Base-by-base conservation (phyloP, 2,113 vertebrate species). In the Microtus ochrogaster region DNA sequence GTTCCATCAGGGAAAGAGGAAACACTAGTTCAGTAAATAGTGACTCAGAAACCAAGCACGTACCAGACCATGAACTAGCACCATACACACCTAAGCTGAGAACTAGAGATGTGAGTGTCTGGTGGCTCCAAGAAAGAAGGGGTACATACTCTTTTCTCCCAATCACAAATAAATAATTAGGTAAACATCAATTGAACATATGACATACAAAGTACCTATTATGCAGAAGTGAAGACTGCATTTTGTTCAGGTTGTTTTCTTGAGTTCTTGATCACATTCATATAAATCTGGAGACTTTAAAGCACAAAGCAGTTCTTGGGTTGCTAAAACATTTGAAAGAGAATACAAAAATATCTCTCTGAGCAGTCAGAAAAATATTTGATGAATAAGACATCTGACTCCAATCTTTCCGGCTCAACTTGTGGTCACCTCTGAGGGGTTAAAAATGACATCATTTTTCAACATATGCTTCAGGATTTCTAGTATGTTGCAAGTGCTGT, bases 351-450 rank as follows among this genome's bases (percentile, higher is more conserved):
- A 17, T 55, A 82, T n/a, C 33, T 82, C 41, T 58, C 11, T 58
- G 21, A 91, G 24, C 8, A 86, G 9, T 86, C 39, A 79, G 36
- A 95, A 94, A 96, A 91, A 70, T 70, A 52, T 94, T 86, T 82
- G 90, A 87, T 96, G 87, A 95, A 74, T 76, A 77, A 78, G 55
- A 70, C 16, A n/a, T 12, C 72, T 83, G 24, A 92, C 41, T 88
- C 22, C 21, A 66, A 88, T 58, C 72, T 96, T 36, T 74, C 30
- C 44, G 85, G 26, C 5, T 68, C 19, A 86, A 87, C 55, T 49
- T 61, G 39, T 73, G 21, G 58, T 94, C 47, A 44, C 21, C 66
- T 26, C 22, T 90, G 44, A 90, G 87, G 19, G 73, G 47, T 92
- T 44, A 76, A 12, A 66, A 72, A 89, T 66, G 13, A 96, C 89